Conservation (phyloP, 2,113 vertebrate species). For the Anhinga rufa region DNA sequence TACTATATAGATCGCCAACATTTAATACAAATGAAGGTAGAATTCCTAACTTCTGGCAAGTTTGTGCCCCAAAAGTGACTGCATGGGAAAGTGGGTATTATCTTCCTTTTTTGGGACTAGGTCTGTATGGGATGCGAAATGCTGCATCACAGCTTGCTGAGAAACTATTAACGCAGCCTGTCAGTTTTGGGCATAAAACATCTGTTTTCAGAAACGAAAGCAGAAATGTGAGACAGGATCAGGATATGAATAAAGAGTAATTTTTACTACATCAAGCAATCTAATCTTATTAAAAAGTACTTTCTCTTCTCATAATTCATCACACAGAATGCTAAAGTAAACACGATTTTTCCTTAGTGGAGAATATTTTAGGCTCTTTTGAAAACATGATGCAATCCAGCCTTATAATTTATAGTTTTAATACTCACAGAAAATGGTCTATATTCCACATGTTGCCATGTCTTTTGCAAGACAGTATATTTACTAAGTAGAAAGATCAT, state of each 20-base stretch:
- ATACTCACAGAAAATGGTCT: neutral
- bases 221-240: neutral
- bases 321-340: neutral
- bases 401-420: neutral
- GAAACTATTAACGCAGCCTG: neutral
- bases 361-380: neutral
- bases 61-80: neutral
- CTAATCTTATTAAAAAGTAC: constrained; percentile 29
- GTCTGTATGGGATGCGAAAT: neutral
- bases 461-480: neutral
- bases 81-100: neutral
- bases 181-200: neutral
- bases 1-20: neutral
- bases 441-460: neutral
- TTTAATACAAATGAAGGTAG: neutral
- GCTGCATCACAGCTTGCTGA: neutral
- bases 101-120: neutral
- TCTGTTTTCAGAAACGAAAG: neutral
- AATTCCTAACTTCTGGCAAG: neutral
- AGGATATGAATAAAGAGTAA: neutral
- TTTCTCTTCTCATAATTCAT: constrained; percentile 12
- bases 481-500: neutral
- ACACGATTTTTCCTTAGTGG: neutral
- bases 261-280: constrained; percentile 6
- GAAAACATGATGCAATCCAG: neutral